Base-by-base conservation (phyloP, 2,888 invertebrate species). In the Mesochorus sp. region DNA sequence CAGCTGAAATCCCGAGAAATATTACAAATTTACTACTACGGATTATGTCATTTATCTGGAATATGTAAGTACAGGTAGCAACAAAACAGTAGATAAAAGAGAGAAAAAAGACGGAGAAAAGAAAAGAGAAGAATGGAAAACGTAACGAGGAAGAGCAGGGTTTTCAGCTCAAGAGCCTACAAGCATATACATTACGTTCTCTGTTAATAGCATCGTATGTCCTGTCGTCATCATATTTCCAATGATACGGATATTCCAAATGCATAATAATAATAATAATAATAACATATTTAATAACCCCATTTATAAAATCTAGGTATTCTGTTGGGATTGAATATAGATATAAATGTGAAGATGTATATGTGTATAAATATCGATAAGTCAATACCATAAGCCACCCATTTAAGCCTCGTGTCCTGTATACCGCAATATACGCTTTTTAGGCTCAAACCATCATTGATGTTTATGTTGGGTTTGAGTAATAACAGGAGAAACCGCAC, bases 121-220 rank as follows among this genome's bases (percentile, higher is more conserved):
- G 26, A 12, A 28, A 4, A 28, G 28, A 39, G 47, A 47, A 55
- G 61, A 53, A 10, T 44, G 53, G 51, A 59, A 39, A 37, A 21
- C n/a, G 26, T n/a, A 28, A 66, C 39, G 19, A 31, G 57, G 12
- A 26, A 39, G 39, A 53, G 26, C 19, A 59, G 19, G 12, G 47
- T 47, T 26, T 26, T 12, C 17, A 42, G 47, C 34, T n/a, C n/a
- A 21, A 37, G 44, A 67, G 61, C 61, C 28, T 10, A 37, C 8
- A n/a, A n/a, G n/a, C n/a, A n/a, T n/a, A n/a, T 47, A 37, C 37
- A 57, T 55, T 34, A 61, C 53, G 26, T 47, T 19, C 37, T 57
- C 42, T 31, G 44, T 71, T 59, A 76, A 76, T 76, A 76, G 47
- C 49, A 37, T 37, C 59, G 37, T 59, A 44, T 14, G 66, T 76